Conservation (phyloP, 1,140 invertebrate species). For the Cheumatopsyche charites region DNA sequence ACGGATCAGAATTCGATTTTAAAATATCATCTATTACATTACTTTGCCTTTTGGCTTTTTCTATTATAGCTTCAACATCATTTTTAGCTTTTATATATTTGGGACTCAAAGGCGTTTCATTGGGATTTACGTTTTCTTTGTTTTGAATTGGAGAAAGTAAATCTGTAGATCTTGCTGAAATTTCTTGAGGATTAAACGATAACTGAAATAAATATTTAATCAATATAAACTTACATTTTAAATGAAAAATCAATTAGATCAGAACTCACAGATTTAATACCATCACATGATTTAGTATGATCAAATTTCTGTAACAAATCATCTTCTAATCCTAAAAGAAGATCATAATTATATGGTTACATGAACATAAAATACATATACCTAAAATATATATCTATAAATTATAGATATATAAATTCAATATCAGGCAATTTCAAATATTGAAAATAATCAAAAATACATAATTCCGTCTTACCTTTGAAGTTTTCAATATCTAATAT, state of each 20-base stretch:
- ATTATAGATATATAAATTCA: not conserved
- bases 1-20: slow-evolving; percentile 31
- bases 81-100: not conserved
- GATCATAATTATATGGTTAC: too few species aligned
- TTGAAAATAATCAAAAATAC: too few species aligned
- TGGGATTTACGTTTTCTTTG: slow-evolving; percentile 42
- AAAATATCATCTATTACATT: slow-evolving; percentile 38
- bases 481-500: slow-evolving; percentile 44
- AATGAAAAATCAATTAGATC: too few species aligned
- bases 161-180: slow-evolving; percentile 43
- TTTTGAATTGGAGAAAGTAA: not conserved
- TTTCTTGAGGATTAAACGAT: slow-evolving; percentile 46
- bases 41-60: slow-evolving; percentile 42
- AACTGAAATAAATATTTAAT: slow-evolving; percentile 22
- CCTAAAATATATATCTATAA: too few species aligned
- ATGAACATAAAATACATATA: too few species aligned
- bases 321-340: too few species aligned
- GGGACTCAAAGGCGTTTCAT: not conserved
- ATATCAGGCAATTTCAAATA: too few species aligned
- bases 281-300: too few species aligned
- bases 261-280: too few species aligned
- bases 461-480: slow-evolving; percentile 24
- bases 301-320: too few species aligned
- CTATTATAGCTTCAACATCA: slow-evolving; percentile 33
- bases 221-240: not conserved